Evolutionary conservation across 2,113 vertebrate species (phyloP), one percentile per base, ranked within the genome.

Genomic region (Aspidoscelis tigris): DNA sequence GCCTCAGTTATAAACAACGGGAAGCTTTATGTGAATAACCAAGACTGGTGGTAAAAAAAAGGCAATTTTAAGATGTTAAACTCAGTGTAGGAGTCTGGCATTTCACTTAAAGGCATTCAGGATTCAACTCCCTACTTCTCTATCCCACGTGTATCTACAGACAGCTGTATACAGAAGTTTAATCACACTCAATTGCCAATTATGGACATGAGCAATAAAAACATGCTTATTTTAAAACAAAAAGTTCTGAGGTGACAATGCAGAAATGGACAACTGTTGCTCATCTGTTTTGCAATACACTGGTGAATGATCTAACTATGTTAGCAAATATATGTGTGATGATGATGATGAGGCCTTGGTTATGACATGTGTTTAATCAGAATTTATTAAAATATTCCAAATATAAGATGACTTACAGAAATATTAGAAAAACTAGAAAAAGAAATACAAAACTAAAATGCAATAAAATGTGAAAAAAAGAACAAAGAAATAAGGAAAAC

Each of bases 1-100:
- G 85, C 73, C 72, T 93, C 87, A 86, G 93, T 93, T 94, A 87
- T 93, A 92, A 93, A 91, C 87, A 90, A 92, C 87, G 78, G 90
- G 86, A 87, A 90, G 80, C 87, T 89, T 83, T 91, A 89, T 88
- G 87, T 89, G 82, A 94, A 92, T 91, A 93, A 84, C 72, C 75
- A 88, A 88, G 81, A 47, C 26, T 82, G 89, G 79, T 92, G 84
- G 74, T 92, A 84, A 88, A 81, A 87, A 89, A 87, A 77, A 44
- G 76, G 0, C 77, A 78, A 83, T 90, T 92, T 90, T 88, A 22
- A 0, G 86, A 73, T 84, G 86, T 87, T 82, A 91, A 89, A 87
- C 79, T 87, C 82, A 55, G 77, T 87, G 91, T 86, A 80, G 83
- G 81, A 92, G 65, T 90, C 82, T 75, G 76, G 79, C 76, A 50